phyloP scores from a whole-genome alignment of 1,140 invertebrate genomes.

The Stegodyphus dumicola region DNA sequence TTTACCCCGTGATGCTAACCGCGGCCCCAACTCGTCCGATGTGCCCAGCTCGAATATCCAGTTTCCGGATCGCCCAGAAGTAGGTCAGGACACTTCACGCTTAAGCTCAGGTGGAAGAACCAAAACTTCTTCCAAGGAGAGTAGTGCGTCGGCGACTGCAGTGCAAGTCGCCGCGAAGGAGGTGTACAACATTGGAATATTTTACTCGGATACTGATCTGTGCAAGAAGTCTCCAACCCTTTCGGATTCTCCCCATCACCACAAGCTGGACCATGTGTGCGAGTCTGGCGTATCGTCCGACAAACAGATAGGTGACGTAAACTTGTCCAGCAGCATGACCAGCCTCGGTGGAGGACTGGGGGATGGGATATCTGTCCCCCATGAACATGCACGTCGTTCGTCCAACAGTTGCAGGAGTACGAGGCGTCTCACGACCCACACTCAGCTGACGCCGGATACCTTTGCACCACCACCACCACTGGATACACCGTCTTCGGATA shows the following conservation, averaged over 20 bases:
- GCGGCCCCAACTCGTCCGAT: not conserved
- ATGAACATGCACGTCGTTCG: constrained; percentile 1
- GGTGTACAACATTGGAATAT: constrained; percentile 47
- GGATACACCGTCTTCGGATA: not conserved
- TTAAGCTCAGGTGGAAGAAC: not conserved
- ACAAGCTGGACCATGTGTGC: not conserved
- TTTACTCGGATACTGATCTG: constrained; percentile 51
- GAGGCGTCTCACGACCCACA: constrained; percentile 1
- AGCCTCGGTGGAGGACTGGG: constrained; percentile 16
- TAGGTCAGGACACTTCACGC: constrained; percentile 20
- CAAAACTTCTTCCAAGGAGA: not conserved
- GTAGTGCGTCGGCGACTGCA: not conserved
- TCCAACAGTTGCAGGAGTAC: constrained; percentile 29
- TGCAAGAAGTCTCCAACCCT: not conserved
- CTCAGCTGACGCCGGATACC: constrained; percentile 32
- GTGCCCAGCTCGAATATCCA: not conserved
- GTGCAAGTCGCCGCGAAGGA: not conserved
- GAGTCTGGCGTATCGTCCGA: not conserved
- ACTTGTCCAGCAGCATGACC: not conserved
- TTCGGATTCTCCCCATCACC: not conserved
- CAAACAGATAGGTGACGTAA: constrained; percentile 14
- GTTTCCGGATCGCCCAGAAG: not conserved
- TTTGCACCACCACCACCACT: not conserved
- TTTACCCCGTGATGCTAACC: constrained; percentile 5
- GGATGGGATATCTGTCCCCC: constrained; percentile 22